Evolutionary conservation across 2,113 vertebrate species (phyloP).

Genomic region (Miniopterus natalensis): DNA sequence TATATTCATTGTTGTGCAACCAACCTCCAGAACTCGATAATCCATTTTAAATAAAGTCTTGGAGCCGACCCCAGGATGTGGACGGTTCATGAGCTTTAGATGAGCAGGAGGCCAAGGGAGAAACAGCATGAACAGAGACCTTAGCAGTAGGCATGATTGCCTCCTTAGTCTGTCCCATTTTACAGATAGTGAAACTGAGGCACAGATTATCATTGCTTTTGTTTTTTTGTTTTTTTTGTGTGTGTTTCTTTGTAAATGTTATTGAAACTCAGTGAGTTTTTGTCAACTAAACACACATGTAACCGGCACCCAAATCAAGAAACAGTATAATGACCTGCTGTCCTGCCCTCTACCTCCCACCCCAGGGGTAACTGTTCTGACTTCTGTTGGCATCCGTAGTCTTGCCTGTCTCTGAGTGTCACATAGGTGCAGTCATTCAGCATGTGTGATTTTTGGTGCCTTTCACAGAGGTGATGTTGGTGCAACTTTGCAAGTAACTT

Average conservation of each 20-base stretch:
- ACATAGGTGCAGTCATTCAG: not conserved
- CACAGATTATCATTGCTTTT: not conserved
- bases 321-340: not conserved
- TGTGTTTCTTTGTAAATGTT: not conserved
- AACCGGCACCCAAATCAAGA: not conserved
- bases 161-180: not conserved
- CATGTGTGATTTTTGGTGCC: fast-evolving
- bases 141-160: not conserved
- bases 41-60: not conserved
- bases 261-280: not conserved
- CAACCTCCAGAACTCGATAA: not conserved
- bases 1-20: not conserved
- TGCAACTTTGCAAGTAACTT: not conserved
- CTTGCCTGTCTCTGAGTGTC: not conserved
- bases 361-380: not conserved
- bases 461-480: fast-evolving
- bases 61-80: not conserved
- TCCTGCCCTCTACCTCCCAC: fast-evolving
- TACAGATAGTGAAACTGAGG: not conserved
- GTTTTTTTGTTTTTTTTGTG: fast-evolving
- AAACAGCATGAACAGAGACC: not conserved
- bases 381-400: not conserved
- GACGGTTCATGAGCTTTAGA: not conserved
- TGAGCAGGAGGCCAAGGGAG: not conserved
- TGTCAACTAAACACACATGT: not conserved